phyloP scores from a whole-genome alignment of 2,113 vertebrate genomes.

The Bubo blakistoni region DNA sequence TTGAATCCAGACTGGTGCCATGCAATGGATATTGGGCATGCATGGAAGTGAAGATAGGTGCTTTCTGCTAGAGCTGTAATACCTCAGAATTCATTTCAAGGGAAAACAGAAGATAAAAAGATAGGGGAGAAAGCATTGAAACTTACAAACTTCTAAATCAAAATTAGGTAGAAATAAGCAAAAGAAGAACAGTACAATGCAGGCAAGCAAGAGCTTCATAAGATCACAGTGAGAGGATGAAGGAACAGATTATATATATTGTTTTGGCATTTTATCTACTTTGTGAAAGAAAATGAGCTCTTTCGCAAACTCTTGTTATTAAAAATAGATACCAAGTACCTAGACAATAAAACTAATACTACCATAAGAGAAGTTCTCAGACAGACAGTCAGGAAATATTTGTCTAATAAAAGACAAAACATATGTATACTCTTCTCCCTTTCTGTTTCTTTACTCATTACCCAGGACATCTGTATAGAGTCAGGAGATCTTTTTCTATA shows the following conservation, averaged over 20 bases:
- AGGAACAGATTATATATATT: not conserved
- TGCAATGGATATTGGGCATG: conserved; percentile 17
- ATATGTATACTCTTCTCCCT: not conserved
- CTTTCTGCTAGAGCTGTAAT: not conserved
- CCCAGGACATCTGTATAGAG: not conserved
- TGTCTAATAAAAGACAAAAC: not conserved
- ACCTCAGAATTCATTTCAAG: conserved; percentile 29
- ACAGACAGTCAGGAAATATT: not conserved
- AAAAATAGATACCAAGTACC: not conserved
- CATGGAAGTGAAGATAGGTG: not conserved
- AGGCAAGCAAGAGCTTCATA: conserved; percentile 11
- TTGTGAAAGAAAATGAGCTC: not conserved
- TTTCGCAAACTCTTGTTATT: not conserved
- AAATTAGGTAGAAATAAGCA: not conserved
- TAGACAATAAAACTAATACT: not conserved
- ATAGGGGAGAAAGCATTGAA: conserved; percentile 6
- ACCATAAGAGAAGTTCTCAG: not conserved
- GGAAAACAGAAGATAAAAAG: conserved; percentile 25
- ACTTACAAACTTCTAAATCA: not conserved
- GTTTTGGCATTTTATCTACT: not conserved
- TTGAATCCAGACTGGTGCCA: not conserved
- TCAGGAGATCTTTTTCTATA: not conserved
- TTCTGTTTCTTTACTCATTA: not conserved
- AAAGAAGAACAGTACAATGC: not conserved
- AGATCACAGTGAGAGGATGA: not conserved